Evolutionary conservation across 2,797 vertebrate genomes (phyloP).

Genomic region (Muscicapa striata): DNA sequence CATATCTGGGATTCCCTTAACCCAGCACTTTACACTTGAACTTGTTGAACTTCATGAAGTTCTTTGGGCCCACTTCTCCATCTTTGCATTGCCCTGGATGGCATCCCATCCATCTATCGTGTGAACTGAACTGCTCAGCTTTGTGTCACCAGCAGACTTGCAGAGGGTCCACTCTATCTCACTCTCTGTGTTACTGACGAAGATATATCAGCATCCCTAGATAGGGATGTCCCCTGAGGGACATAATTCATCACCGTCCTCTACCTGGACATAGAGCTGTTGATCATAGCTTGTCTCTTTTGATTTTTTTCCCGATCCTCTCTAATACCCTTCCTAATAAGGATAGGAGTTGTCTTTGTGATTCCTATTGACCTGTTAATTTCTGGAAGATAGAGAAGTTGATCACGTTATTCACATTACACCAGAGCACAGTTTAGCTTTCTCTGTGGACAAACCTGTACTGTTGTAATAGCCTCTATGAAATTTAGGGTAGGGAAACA

Average conservation of each 20-base stretch:
- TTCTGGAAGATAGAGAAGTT: neutral
- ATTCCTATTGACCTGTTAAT: neutral
- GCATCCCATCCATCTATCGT: neutral
- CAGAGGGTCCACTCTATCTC: accelerated
- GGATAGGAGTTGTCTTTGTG: neutral
- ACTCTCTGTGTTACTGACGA: neutral
- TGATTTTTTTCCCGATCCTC: neutral
- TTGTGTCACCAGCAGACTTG: neutral
- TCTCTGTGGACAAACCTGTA: neutral
- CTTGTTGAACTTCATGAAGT: neutral
- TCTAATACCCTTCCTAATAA: neutral
- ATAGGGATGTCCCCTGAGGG: neutral
- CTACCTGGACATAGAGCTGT: neutral
- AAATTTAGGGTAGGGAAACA: neutral
- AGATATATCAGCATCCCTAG: neutral
- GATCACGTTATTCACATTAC: neutral
- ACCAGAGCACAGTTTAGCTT: neutral
- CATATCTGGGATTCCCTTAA: neutral
- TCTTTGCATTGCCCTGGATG: neutral
- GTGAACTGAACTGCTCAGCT: neutral
- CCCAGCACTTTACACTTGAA: neutral
- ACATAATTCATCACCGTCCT: neutral
- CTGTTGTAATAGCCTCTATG: neutral
- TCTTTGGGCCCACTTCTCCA: neutral
- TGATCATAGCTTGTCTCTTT: neutral